A percentile compares a stretch with the other conserved stretches of the same genome.
These are phyloP conservation scores for Nephrotoma guestfalica DNA, from an alignment of 2,888 invertebrate species.

Conservation along the genomic window DNA sequence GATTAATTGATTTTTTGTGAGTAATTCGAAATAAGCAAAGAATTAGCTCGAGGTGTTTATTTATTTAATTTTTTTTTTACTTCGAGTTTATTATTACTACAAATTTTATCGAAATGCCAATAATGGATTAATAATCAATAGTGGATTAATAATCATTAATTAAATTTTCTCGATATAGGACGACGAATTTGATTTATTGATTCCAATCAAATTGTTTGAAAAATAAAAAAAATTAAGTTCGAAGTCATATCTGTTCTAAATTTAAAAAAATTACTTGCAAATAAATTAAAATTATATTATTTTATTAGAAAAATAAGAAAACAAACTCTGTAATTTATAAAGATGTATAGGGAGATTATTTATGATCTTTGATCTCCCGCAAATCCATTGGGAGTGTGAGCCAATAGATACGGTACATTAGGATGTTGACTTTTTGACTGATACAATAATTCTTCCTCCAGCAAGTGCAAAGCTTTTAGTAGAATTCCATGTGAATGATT, in stretches of 20 bases:
- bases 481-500: constrained; percentile 23
- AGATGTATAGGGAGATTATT: too few relatives aligned
- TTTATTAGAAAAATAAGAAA: too few relatives aligned
- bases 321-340: too few relatives aligned
- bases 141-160: background rate
- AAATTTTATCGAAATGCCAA: background rate
- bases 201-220: too few relatives aligned
- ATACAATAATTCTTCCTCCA: constrained; percentile 25
- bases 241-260: too few relatives aligned
- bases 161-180: background rate
- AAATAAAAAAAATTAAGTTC: too few relatives aligned
- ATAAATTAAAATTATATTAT: too few relatives aligned
- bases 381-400: background rate
- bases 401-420: background rate
- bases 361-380: too few relatives aligned
- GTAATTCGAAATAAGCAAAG: background rate
- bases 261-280: too few relatives aligned
- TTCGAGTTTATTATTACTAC: background rate
- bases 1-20: background rate
- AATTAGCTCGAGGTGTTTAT: background rate
- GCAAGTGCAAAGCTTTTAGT: constrained; percentile 26
- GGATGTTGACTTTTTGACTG: background rate
- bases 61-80: too few relatives aligned
- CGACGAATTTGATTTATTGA: too few relatives aligned
- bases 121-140: background rate